Evolutionary conservation across 2,113 vertebrate genomes (phyloP).

Genomic region (Puma concolor): DNA sequence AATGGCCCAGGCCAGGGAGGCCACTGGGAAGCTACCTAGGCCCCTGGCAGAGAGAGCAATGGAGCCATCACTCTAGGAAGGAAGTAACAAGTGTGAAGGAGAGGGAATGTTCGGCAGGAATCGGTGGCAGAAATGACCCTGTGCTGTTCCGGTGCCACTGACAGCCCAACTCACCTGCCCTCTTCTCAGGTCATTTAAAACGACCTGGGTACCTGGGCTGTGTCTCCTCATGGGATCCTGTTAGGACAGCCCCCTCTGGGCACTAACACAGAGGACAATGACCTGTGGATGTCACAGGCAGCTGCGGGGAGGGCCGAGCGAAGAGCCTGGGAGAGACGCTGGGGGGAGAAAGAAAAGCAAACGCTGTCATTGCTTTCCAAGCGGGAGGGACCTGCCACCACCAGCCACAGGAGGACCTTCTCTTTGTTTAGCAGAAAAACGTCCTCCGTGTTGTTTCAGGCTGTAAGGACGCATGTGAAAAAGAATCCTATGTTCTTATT

Average conservation of each 20-base stretch:
- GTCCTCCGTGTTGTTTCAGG: neutral
- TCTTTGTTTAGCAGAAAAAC: neutral
- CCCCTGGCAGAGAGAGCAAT: neutral
- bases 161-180: too few species aligned
- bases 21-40: too few species aligned
- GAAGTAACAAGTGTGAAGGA: neutral
- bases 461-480: neutral
- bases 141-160: neutral
- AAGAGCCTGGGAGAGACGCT: neutral
- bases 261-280: neutral
- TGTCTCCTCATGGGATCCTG: neutral
- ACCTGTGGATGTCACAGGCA: neutral
- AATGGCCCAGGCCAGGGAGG: neutral
- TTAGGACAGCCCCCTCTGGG: neutral
- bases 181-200: neutral
- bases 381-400: accelerated
- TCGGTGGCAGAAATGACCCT: neutral
- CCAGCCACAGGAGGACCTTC: neutral
- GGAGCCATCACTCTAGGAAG: neutral
- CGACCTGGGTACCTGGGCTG: neutral
- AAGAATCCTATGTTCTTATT: neutral
- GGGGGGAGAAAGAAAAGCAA: neutral
- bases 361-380: accelerated
- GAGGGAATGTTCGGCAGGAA: too few species aligned
- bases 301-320: accelerated